Evolutionary conservation across 2,113 vertebrate genomes (phyloP).

Genomic region (Plectropomus leopardus): DNA sequence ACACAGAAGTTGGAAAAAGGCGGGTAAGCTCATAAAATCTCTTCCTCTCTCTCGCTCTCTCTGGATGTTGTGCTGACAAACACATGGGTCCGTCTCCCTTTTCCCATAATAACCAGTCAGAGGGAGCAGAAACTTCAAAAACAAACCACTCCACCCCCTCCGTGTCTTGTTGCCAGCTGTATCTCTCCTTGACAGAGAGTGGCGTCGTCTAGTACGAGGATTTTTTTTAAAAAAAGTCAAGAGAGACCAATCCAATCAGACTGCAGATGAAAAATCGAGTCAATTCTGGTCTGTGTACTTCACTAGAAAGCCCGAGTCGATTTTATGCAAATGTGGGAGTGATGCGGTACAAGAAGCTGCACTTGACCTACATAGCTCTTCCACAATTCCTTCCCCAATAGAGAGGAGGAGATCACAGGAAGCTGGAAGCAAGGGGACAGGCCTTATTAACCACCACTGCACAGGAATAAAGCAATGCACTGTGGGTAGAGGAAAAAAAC

Average conservation of each 20-base stretch:
- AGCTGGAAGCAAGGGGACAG: conserved; percentile 55
- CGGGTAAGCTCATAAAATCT: not conserved
- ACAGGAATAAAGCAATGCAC: conserved; percentile 52
- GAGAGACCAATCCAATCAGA: conserved; percentile 44
- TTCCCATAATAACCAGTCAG: conserved; percentile 63
- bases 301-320: conserved; percentile 40
- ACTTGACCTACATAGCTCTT: conserved; percentile 81
- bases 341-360: conserved; percentile 68
- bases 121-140: conserved; percentile 61
- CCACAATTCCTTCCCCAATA: conserved; percentile 61
- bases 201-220: not conserved
- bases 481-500: conserved; percentile 22
- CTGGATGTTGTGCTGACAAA: conserved; percentile 42
- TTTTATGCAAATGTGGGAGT: conserved; percentile 76
- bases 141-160: conserved; percentile 59
- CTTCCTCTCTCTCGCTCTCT: not conserved
- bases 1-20: conserved; percentile 5
- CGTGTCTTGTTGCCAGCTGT: conserved; percentile 31
- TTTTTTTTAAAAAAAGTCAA: conserved; percentile 18
- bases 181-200: conserved; percentile 32
- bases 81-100: conserved; percentile 22
- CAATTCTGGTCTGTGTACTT: conserved; percentile 10
- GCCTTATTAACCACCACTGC: conserved; percentile 55
- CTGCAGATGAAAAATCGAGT: conserved; percentile 45
- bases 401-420: conserved; percentile 71